Evolutionary conservation across 35 echinoderm and acorn worm genomes (phyloP).

Genomic region (Heliocidaris erythrogramma): DNA sequence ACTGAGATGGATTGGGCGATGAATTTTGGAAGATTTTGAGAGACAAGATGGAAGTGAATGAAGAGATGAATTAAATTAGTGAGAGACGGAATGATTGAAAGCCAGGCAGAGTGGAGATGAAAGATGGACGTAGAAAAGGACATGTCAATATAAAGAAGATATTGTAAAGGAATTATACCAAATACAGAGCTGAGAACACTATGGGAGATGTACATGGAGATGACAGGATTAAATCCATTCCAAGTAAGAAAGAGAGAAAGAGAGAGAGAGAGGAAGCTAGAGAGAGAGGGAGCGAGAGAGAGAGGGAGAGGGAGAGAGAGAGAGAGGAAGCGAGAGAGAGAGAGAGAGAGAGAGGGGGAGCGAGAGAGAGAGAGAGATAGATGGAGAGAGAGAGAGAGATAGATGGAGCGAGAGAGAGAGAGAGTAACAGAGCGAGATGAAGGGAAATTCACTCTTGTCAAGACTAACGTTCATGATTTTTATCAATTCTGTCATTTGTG

Average conservation of each 20-base stretch:
- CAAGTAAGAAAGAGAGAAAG: neutral
- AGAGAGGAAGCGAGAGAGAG: neutral
- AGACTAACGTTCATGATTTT: neutral
- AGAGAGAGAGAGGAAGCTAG: neutral
- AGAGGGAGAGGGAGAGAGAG: neutral
- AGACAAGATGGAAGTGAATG: conserved; percentile 13
- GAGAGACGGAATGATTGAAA: neutral
- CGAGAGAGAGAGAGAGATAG: too few relatives aligned
- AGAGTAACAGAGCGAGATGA: too few relatives aligned
- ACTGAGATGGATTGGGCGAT: neutral
- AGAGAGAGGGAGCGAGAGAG: neutral
- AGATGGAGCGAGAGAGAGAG: neutral
- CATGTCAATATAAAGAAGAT: neutral
- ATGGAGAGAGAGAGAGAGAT: neutral
- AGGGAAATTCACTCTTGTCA: too few relatives aligned
- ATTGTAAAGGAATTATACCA: conserved; percentile 5
- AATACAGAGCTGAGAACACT: neutral
- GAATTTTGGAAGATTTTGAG: conserved; percentile 15
- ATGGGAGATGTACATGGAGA: neutral
- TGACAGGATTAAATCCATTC: neutral
- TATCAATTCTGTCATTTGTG: neutral
- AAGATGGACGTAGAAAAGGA: neutral
- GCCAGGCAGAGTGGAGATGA: neutral
- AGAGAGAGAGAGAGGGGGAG: neutral
- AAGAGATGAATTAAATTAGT: conserved; percentile 23